Base-by-base conservation (phyloP, 2,113 vertebrate genomes). In the Aspidoscelis tigris region DNA sequence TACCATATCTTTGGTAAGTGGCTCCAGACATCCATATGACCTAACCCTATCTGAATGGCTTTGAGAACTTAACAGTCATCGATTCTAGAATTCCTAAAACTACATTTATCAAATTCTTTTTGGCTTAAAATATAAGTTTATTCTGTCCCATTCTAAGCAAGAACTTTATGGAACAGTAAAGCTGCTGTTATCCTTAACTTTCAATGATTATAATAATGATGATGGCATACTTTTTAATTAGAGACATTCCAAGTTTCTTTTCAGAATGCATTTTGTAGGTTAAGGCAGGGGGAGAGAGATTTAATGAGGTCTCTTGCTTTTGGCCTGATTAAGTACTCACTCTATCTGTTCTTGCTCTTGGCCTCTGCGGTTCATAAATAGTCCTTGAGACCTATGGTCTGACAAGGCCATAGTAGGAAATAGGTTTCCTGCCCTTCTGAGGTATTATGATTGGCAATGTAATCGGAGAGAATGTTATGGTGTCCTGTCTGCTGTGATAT, bases 401-500 rank as follows among this genome's bases (percentile, higher is more conserved):
- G 92, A 82, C 81, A 90, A 86, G 87, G 86, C 84, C 90, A 84
- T 64, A 55, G 33, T 12, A 43, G 61, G 80, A 88, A 90, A 82
- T 85, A 80, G 55, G 47, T 90, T 94, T 93, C 78, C 89, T 82
- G 24, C 68, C 84, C 88, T 89, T 87, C 44, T 68, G 88, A 39
- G 10, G 1, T 89, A 11, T 90, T 83, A 53, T 88, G 89, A 89
- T 87, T 90, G 93, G 92, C 85, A 90, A 24, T 53, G 39, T 87
- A 90, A 90, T 90, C 79, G 85, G 65, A 44, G 84, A 84, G 18
- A 43, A 58, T 84, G 70, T 69, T 82, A 82, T 82, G 82, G 65
- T 93, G 71, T 89, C 55, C 43, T 79, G 39, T 72, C 85, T 55
- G 69, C 64, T 61, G 16, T 21, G 41, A 80, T 41, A 21, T 14